Evolutionary conservation across 2,888 invertebrate genomes (phyloP), one percentile per base, ranked within the genome.

Genomic region (Caenorhabditis sp.): DNA sequence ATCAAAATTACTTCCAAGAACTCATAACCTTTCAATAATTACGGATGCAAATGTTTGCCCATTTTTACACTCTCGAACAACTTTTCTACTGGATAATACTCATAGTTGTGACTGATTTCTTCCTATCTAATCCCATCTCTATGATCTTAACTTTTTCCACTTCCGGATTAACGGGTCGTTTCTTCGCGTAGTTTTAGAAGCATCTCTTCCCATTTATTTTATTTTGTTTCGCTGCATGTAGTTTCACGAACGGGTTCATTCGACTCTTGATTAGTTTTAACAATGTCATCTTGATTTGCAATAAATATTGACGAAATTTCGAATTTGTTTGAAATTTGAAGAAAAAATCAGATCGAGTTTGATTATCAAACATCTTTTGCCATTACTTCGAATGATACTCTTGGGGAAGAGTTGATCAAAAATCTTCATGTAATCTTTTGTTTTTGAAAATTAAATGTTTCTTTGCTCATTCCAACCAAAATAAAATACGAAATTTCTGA

Each of bases 1-100:
- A 80, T 87, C 26, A 56, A 47, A 12, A 84, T 87, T 35, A 74
- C 72, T 26, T 41, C 84, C 1, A 86, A 86, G 61, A 80, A 58
- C 22, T 16, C 35, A 38, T 85, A 81, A 66, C 7, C 22, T n/a
- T 19, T 12, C 10, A 38, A n/a, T 44, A 14, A 19, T 38, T 24
- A 41, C n/a, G 12, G 16, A 47, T 19, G 44, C n/a, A 49, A 14
- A 47, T 44, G 44, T 5, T 59, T 22, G 19, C 22, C 26, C 10
- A 59, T 54, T 19, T 38, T 35, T n/a, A n/a, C n/a, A n/a, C n/a
- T n/a, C n/a, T n/a, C n/a, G n/a, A n/a, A n/a, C n/a, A n/a, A n/a
- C n/a, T n/a, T n/a, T n/a, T n/a, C n/a, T n/a, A n/a, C 24, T 26
- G 16, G n/a, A 47, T 49, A 16, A 31, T 51, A 49, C 47, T 51